Base-by-base conservation (phyloP, 2,113 vertebrate species). In the Baryphthengus martii region DNA sequence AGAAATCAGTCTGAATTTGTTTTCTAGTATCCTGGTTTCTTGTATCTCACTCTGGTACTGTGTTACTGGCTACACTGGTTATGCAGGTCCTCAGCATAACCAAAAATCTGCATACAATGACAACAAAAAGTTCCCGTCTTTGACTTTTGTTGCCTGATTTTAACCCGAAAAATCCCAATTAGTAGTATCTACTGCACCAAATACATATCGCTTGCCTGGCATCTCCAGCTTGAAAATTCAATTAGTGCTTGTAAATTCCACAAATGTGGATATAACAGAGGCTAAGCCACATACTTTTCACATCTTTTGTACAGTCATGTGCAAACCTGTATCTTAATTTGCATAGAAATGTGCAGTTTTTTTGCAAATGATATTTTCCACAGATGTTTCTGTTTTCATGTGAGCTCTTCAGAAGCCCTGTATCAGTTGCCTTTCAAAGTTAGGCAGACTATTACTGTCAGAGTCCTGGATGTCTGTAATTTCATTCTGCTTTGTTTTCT, bases 401-500 rank as follows among this genome's bases (percentile, higher is more conserved):
- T 44, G 44, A 88, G 26, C 67, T 73, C 33, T 93, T 95, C 90
- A 77, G 31, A 95, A 96, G 90, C 25, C 2, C 13, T 63, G 3
- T 29, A 87, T 67, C 24, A 68, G 74, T 24, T 95, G 73, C 85
- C 55, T 90, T 88, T 81, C 76, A 62, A 94, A 80, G 67, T 31
- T 77, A 88, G 53, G 72, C 8, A 93, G 80, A 91, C 77, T 55
- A 59, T 55, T 59, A 65, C 40, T 93, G 91, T 79, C 89, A 93
- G n/a, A 91, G 47, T 39, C 73, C 88, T 90, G 88, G 93, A 37
- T 70, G 1, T 79, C 72, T 88, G 49, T 90, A 93, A 90, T 87
- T 40, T 80, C 71, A 93, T 73, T 95, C 59, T 92, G 42, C 39
- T 95, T 78, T 93, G 63, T 67, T 52, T 93, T 93, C 71, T 62